Base-by-base conservation (phyloP, 2,888 invertebrate genomes). In the Agriopis aurantiaria region DNA sequence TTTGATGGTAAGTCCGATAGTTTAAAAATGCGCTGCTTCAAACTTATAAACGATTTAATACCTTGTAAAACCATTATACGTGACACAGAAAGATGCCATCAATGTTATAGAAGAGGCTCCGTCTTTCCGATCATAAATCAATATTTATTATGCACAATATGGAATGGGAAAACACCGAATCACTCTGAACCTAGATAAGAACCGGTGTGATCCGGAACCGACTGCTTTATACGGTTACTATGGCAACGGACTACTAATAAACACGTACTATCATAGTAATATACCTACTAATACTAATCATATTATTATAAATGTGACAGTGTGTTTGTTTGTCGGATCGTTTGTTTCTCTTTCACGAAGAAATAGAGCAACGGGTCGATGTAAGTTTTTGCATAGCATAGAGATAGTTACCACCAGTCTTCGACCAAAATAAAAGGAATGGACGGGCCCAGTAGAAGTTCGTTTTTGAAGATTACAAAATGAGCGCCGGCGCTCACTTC, bases 161-260 rank as follows among this genome's bases (percentile, higher is more conserved):
- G 58, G 65, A 65, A 62, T 75, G 71, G 76, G 71, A 71, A 73
- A 73, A 68, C 56, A 68, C 69, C 76, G 57, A 74, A 74, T 73
- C 68, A 71, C 72, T 57, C 59, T 41, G 52, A 49, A 55, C 69
- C 69, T 67, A 70, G 69, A 69, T 66, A 52, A n/a, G 62, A 65
- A 62, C 72, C 68, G 70, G 68, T 62, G 61, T 48, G 49, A 43
- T 49, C 33, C 40, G 61, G 61, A 52, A 61, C 61, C 68, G 64
- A 59, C 73, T 60, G 70, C 68, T 63, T 64, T 65, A 68, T 69
- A 75, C 73, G 75, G 77, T 78, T 76, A 58, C 72, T 58, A 73
- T 73, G 74, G 64, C 67, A 70, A 73, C 76, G 59, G 48, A 68
- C 59, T 61, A 63, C 40, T 17, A 58, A 23, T 14, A 46, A 45